These are phyloP conservation scores for Liasis olivaceus DNA, from an alignment of 2,797 vertebrate species.

Conservation along the genomic window DNA sequence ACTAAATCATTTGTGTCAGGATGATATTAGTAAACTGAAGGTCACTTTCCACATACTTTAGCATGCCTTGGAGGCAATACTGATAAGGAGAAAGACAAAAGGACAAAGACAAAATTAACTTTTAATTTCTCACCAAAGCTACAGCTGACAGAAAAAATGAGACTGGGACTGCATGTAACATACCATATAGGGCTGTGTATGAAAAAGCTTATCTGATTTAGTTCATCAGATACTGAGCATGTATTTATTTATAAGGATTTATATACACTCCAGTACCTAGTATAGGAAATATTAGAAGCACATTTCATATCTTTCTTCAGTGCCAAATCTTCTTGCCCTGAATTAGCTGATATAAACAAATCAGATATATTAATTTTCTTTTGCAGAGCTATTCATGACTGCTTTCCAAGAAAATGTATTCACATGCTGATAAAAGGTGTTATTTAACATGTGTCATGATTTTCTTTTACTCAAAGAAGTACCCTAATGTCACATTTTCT, in stretches of 20 bases:
- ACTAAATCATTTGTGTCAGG: slow-evolving; percentile 69
- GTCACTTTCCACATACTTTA: slow-evolving; percentile 73
- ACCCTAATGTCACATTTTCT: neutral
- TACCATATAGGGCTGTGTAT: slow-evolving; percentile 38
- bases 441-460: slow-evolving; percentile 61
- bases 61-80: slow-evolving; percentile 65
- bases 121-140: slow-evolving; percentile 68
- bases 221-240: slow-evolving; percentile 45
- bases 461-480: slow-evolving; percentile 53
- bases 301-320: slow-evolving; percentile 49
- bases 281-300: slow-evolving; percentile 51
- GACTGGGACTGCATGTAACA: slow-evolving; percentile 49
- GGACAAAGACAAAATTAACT: slow-evolving; percentile 72
- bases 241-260: slow-evolving; percentile 55
- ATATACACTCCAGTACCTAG: slow-evolving; percentile 23
- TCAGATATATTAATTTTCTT: slow-evolving; percentile 66
- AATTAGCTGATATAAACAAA: slow-evolving; percentile 69
- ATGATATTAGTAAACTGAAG: slow-evolving; percentile 72
- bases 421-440: slow-evolving; percentile 62
- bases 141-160: slow-evolving; percentile 45
- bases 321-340: slow-evolving; percentile 50
- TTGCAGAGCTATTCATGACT: slow-evolving; percentile 61
- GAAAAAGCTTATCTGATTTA: slow-evolving; percentile 59
- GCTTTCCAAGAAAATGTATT: slow-evolving; percentile 62
- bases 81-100: slow-evolving; percentile 74